Base-by-base conservation (phyloP, 1,140 invertebrate genomes). In the Calephelis virginiensis region DNA sequence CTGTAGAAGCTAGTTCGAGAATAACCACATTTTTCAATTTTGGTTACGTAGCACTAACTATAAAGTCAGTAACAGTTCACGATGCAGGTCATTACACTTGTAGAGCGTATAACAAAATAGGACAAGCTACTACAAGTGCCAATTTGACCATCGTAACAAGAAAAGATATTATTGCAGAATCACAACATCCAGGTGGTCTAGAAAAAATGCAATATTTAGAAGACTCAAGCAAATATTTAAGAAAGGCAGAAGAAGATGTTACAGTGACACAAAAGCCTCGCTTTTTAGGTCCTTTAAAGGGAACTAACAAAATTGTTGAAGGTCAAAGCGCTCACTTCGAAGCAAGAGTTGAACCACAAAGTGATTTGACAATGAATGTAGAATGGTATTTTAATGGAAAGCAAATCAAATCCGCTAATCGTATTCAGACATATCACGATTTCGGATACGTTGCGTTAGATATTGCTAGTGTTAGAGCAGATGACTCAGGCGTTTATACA, bases 21-120 rank as follows among this genome's bases (percentile, higher is more conserved):
- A 98, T 97, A 63, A 98, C 97, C 68, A 96, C 96, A 45, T 98
- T 98, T 93, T 98, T 98, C 85, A 98, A 99, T 82, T 99, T 99
- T 86, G 98, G 98, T 59, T 98, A 98, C 81, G 97, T 99, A 69
- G 98, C 98, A 0, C 87, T 99, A 60, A 99, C 98, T 12, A 97
- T 99, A 67, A 98, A 99, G 83, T 96, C 97, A 71, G 95, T 99
- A 9, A 96, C 96, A 11, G 93, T 96, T 40, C 95, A 97, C 69
- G 98, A 99, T 92, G 95, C 96, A 62, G 99, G 99, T 38, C 94
- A 95, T 69, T 99, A 99, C 79, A 97, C 96, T 14, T 98, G 97
- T 84, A 92, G 95, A 64, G 98, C 97, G 7, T 96, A 94, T 72
- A 99, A 98, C 80, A 94, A 94, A 64, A 93, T 97, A 66, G 98